These are phyloP conservation scores for Mythimna vitellina DNA, from an alignment of 2,888 invertebrate genomes.

Conservation along the genomic window DNA sequence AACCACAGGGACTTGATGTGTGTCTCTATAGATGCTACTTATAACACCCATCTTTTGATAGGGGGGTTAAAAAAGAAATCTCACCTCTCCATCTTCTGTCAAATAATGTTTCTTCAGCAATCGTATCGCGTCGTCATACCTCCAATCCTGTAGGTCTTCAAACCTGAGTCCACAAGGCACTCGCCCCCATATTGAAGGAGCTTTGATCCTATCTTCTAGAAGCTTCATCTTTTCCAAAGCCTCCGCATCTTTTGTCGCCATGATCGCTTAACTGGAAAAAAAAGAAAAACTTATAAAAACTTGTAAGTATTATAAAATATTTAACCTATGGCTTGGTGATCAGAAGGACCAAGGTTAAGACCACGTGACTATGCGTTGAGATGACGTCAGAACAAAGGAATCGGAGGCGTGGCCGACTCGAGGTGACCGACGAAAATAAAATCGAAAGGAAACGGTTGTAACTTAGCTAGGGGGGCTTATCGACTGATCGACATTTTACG, in stretches of 20 bases:
- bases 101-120: constrained; percentile 85
- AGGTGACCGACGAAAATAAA: too few species aligned
- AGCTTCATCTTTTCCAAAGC: constrained; percentile 83
- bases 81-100: constrained; percentile 85
- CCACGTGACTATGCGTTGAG: too few species aligned
- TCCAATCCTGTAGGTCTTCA: constrained; percentile 85
- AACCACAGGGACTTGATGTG: too few species aligned
- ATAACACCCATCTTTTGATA: too few species aligned
- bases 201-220: constrained; percentile 85
- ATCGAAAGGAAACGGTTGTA: too few species aligned
- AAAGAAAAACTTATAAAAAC: background rate
- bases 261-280: constrained; percentile 58
- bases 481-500: too few species aligned
- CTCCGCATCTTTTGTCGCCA: constrained; percentile 79
- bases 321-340: background rate
- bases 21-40: too few species aligned
- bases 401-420: too few species aligned
- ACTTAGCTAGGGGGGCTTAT: too few species aligned
- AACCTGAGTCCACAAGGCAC: constrained; percentile 83
- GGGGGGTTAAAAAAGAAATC: background rate
- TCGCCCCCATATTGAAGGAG: constrained; percentile 86
- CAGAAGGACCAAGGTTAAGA: too few species aligned
- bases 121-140: constrained; percentile 83
- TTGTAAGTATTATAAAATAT: background rate
- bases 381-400: too few species aligned